These are phyloP conservation scores for Microtus oregoni DNA, from an alignment of 2,113 vertebrate species.

Conservation along the genomic window DNA sequence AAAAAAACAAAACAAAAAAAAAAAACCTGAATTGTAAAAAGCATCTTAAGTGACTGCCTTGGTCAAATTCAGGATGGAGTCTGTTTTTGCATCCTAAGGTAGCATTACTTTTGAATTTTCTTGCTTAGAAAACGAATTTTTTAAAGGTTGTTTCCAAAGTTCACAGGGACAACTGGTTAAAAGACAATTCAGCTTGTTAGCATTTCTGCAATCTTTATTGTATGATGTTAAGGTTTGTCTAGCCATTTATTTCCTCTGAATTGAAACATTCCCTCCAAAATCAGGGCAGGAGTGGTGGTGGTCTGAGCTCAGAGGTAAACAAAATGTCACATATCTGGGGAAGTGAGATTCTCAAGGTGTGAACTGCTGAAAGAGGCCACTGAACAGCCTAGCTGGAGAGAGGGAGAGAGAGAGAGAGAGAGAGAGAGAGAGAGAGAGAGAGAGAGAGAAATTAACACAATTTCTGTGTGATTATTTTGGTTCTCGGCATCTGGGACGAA, in stretches of 20 bases:
- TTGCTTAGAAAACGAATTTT: not conserved
- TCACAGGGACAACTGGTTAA: not conserved
- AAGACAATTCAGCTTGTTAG: not conserved
- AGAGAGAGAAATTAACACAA: not conserved
- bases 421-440: not conserved
- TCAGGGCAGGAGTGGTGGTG: not conserved
- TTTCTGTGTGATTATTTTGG: no score
- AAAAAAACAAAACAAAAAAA: not conserved
- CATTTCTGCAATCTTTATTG: not conserved
- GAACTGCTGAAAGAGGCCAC: not conserved
- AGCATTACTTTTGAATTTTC: not conserved
- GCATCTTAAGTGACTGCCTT: not conserved
- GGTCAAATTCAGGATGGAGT: not conserved
- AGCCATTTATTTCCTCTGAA: not conserved
- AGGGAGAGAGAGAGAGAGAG: no score
- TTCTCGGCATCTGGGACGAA: no score
- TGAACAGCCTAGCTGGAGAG: not conserved
- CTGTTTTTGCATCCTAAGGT: not conserved
- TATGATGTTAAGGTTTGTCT: not conserved
- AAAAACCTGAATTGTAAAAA: not conserved
- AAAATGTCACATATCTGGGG: not conserved
- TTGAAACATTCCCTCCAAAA: not conserved
- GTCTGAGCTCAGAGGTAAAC: not conserved
- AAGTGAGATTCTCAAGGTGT: not conserved
- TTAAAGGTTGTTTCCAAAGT: conserved; percentile 19